Evolutionary conservation across 2,888 invertebrate species (phyloP).

Genomic region (Lagria hirta): DNA sequence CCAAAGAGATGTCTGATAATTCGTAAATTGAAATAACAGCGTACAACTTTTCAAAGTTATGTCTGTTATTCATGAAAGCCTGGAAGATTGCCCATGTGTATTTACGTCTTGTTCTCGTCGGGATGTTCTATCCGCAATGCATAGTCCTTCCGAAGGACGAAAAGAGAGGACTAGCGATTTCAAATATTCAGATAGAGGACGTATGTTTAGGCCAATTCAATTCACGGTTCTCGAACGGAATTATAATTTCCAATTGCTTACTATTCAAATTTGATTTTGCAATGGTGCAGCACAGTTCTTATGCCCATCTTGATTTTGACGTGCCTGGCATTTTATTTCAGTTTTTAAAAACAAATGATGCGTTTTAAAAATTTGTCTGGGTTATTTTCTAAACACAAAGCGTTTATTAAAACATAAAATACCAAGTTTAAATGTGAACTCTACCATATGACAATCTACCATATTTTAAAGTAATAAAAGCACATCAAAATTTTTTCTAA

Average conservation of each 20-base stretch:
- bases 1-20: conserved; percentile 23
- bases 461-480: too few species aligned
- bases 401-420: too few species aligned
- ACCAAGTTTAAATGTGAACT: too few species aligned
- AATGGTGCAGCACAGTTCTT: conserved; percentile 17
- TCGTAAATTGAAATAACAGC: conserved; percentile 28
- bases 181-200: conserved; percentile 22
- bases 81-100: conserved; percentile 33
- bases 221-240: conserved; percentile 25
- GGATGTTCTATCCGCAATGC: conserved; percentile 13
- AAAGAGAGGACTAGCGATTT: conserved; percentile 15
- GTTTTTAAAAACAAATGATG: conserved; percentile 10
- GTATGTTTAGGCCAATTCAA: conserved; percentile 26
- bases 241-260: conserved; percentile 24
- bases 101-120: conserved; percentile 24
- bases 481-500: too few species aligned
- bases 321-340: conserved; percentile 20
- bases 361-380: too few species aligned
- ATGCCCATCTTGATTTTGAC: conserved; percentile 22
- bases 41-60: conserved; percentile 18
- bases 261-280: conserved; percentile 25
- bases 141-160: conserved; percentile 11
- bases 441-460: too few species aligned
- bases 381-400: too few species aligned
- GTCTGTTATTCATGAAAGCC: conserved; percentile 32